Evolutionary conservation across 2,113 vertebrate genomes (phyloP).

Genomic region (Ciconia stormi): DNA sequence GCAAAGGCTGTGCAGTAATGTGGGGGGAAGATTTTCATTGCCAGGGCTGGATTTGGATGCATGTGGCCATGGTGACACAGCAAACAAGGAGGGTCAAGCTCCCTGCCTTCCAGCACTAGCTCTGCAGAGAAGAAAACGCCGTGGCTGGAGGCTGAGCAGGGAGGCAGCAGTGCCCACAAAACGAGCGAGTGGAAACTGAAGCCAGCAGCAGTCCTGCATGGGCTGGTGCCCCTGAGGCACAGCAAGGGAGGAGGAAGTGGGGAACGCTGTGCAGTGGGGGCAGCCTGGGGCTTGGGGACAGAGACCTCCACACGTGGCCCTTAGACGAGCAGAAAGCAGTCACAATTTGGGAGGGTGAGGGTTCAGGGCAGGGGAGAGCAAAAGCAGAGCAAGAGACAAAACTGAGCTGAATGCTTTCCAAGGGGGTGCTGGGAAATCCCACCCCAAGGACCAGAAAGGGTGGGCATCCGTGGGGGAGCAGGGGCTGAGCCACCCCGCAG

Average conservation of each 20-base stretch:
- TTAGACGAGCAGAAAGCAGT: not conserved
- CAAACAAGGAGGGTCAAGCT: not conserved
- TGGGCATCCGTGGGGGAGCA: not conserved
- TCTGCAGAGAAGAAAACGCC: not conserved
- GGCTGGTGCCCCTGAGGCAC: not conserved
- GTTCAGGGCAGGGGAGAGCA: not conserved
- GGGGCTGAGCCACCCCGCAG: not conserved
- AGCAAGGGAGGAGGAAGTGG: not conserved
- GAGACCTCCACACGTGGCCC: not conserved
- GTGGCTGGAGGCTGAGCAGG: not conserved
- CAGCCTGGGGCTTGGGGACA: not conserved
- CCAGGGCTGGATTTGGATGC: not conserved
- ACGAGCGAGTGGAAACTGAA: not conserved
- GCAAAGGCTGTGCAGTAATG: not conserved
- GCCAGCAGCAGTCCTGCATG: not conserved
- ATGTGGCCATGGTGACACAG: not conserved
- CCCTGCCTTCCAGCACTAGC: not conserved
- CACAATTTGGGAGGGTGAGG: not conserved
- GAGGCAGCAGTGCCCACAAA: not conserved
- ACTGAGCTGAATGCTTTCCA: not conserved
- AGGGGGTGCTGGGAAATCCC: not conserved
- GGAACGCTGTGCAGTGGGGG: not conserved
- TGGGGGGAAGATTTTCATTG: not conserved
- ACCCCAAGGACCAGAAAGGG: not conserved
- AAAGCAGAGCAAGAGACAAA: not conserved